These are phyloP conservation scores for Furnarius figulus DNA, from an alignment of 2,113 vertebrate species.

Conservation along the genomic window DNA sequence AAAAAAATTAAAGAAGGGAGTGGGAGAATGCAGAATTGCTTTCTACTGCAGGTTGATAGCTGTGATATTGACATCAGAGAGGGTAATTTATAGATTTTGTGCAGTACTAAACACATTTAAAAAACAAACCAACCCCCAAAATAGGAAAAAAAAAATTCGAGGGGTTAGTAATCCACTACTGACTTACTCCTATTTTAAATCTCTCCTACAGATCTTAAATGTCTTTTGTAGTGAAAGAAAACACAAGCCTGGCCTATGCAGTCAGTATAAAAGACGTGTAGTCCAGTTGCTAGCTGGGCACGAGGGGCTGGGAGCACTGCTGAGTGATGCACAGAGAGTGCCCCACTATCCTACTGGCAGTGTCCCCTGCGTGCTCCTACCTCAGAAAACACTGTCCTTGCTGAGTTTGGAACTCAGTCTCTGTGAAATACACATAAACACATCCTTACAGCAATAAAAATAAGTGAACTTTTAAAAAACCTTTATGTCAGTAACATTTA, in stretches of 20 bases:
- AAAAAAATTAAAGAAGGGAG: not conserved
- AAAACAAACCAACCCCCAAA: not conserved
- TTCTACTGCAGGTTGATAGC: not conserved
- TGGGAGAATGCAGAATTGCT: not conserved
- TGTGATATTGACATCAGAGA: not conserved
- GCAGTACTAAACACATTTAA: not conserved
- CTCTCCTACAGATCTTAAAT: not conserved
- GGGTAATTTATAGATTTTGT: not conserved
- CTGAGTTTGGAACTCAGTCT: not conserved
- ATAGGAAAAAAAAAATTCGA: not conserved
- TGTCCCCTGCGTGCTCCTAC: not conserved
- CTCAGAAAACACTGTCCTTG: not conserved
- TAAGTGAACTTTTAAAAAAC: not conserved
- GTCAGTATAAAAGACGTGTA: not conserved
- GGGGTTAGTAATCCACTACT: not conserved
- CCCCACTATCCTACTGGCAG: not conserved
- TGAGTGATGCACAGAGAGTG: accelerated
- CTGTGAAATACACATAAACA: not conserved
- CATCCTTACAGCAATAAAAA: not conserved
- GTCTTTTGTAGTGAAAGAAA: not conserved
- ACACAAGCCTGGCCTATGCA: not conserved
- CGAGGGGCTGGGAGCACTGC: accelerated
- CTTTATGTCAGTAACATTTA: not conserved
- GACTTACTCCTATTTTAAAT: not conserved
- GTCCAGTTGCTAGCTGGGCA: not conserved